These are phyloP conservation scores for Pangasius krempfi DNA, from an alignment of 2,797 vertebrate genomes.

Conservation along the genomic window DNA sequence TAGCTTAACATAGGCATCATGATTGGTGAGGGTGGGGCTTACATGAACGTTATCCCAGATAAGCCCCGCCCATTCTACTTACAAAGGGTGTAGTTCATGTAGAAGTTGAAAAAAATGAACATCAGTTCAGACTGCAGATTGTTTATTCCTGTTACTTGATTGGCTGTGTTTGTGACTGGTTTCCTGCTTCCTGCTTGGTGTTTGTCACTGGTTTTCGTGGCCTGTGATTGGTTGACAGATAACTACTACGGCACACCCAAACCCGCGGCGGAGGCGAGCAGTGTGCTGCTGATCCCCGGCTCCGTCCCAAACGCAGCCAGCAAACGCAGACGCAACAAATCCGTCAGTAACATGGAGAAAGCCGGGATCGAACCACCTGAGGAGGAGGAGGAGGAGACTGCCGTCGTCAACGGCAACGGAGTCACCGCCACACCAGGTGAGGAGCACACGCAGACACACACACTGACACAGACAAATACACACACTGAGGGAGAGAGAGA, in stretches of 20 bases:
- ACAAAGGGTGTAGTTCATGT: neutral
- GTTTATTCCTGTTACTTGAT: conserved; percentile 1
- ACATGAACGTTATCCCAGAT: neutral
- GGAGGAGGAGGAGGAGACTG: conserved; percentile 93
- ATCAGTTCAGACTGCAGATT: neutral
- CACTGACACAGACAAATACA: neutral
- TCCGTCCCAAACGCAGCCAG: conserved; percentile 92
- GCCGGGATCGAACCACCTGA: conserved; percentile 92
- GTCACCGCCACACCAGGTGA: conserved; percentile 90
- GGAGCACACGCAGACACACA: conserved; percentile 37
- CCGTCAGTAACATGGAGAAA: conserved; percentile 99
- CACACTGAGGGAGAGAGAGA: neutral
- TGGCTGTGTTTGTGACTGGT: neutral
- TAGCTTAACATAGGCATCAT: neutral
- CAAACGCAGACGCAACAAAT: conserved; percentile 97
- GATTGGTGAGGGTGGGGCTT: neutral
- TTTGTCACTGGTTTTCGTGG: neutral
- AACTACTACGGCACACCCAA: conserved; percentile 99
- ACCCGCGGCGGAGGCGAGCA: conserved; percentile 96
- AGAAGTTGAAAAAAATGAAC: neutral
- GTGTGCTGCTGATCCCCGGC: conserved; percentile 93
- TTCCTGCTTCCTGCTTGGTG: neutral
- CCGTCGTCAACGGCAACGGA: conserved; percentile 91
- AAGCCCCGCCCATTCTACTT: neutral
- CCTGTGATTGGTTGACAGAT: conserved; percentile 73